phyloP scores from a whole-genome alignment of 2,113 vertebrate species.

The Chamaea fasciata region DNA sequence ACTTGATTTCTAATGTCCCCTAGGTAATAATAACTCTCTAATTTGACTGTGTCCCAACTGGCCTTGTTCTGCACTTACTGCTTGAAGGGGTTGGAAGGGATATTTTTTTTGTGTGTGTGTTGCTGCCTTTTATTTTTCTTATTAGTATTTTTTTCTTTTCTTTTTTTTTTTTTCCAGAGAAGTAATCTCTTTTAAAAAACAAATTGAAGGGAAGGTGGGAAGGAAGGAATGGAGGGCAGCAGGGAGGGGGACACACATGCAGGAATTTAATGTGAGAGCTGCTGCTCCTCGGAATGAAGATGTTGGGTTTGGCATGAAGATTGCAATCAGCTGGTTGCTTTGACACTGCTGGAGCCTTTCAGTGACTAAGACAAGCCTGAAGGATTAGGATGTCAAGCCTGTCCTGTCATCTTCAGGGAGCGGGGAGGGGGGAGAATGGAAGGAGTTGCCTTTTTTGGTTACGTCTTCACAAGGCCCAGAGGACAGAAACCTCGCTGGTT shows the following conservation, averaged over 20 bases:
- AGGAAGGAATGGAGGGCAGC: neutral
- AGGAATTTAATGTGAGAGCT: slow-evolving; percentile 61
- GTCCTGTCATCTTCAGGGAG: slow-evolving; percentile 70
- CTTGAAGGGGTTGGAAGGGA: slow-evolving; percentile 19
- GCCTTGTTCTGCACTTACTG: slow-evolving; percentile 45
- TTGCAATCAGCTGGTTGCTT: slow-evolving; percentile 67
- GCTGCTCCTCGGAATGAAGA: slow-evolving; percentile 70
- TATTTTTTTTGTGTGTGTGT: neutral
- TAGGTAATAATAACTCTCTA: slow-evolving; percentile 74
- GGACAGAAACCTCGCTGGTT: slow-evolving; percentile 5
- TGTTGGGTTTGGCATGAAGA: slow-evolving; percentile 70
- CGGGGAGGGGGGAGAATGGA: neutral
- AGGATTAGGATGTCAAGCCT: slow-evolving; percentile 81
- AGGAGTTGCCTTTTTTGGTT: slow-evolving; percentile 37
- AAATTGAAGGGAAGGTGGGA: neutral
- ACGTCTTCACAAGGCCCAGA: slow-evolving; percentile 15
- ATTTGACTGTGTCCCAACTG: slow-evolving; percentile 71
- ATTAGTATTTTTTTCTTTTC: neutral
- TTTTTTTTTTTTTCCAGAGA: neutral
- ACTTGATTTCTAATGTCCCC: slow-evolving; percentile 71
- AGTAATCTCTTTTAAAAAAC: neutral
- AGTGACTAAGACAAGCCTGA: slow-evolving; percentile 71
- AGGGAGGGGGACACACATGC: neutral
- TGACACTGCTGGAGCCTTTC: slow-evolving; percentile 68
- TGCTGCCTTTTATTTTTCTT: neutral